A percentile compares a stretch with the other conserved stretches of the same genome.
phyloP scores from a whole-genome alignment of 2,888 invertebrate species.

The Himalopsyche tibetana region DNA sequence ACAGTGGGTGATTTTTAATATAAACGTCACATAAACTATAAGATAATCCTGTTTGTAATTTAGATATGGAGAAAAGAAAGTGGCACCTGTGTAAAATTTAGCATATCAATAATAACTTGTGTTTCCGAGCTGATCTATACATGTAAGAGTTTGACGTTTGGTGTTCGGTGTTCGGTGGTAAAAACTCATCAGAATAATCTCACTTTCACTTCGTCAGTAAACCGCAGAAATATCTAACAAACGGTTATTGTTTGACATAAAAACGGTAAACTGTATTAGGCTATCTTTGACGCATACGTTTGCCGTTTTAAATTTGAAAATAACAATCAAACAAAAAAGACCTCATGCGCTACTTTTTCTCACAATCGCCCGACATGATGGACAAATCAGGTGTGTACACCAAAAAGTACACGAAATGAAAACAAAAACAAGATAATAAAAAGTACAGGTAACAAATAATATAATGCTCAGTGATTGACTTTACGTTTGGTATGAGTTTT shows the following conservation, averaged over 20 bases:
- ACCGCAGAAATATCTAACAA: conserved; percentile 46
- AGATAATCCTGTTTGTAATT: conserved; percentile 3
- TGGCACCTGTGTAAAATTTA: conserved; percentile 9
- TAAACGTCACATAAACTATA: background rate
- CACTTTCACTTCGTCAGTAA: conserved; percentile 53
- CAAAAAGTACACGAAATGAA: background rate
- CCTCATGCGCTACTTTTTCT: conserved; percentile 12
- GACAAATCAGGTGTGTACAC: background rate
- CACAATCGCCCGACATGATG: background rate
- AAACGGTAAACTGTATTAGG: conserved; percentile 20
- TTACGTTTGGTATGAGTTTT: too few relatives aligned
- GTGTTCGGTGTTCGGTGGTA: conserved; percentile 8
- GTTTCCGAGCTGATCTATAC: background rate
- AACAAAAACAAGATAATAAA: too few relatives aligned
- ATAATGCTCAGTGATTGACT: too few relatives aligned
- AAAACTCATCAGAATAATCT: conserved; percentile 53
- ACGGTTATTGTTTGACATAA: conserved; percentile 30
- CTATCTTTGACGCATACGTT: conserved; percentile 30
- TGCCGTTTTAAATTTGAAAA: conserved; percentile 21
- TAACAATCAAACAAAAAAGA: conserved; percentile 1
- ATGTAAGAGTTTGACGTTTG: background rate
- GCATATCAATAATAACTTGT: background rate
- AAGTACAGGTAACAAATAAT: too few relatives aligned
- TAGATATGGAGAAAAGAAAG: background rate
- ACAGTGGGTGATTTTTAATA: background rate